A percentile compares a stretch with the other conserved stretches of the same genome.
These are phyloP conservation scores for Intellagama lesueurii DNA, from an alignment of 2,797 vertebrate genomes.

Conservation along the genomic window DNA sequence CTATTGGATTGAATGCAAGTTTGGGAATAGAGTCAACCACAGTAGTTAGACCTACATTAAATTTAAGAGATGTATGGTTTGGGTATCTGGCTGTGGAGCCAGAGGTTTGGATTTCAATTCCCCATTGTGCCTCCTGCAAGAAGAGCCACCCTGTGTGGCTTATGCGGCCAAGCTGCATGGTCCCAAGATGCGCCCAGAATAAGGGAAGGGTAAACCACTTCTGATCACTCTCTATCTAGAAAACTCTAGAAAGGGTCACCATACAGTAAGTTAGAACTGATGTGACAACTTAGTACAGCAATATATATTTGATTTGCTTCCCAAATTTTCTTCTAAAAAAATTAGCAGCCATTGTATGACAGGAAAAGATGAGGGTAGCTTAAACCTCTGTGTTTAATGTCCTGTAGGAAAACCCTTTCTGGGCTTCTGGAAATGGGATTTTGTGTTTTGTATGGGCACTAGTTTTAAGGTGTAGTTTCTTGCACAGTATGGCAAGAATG, in stretches of 20 bases:
- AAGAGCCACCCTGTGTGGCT: too few species aligned
- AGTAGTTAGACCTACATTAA: slow-evolving; percentile 6
- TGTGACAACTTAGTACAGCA: background rate
- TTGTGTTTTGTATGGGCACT: slow-evolving; percentile 1
- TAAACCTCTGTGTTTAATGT: background rate
- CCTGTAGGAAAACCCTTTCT: background rate
- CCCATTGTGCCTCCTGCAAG: too few species aligned
- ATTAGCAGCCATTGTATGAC: background rate
- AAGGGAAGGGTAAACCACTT: background rate
- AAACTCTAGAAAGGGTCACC: too few species aligned
- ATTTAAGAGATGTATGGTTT: background rate
- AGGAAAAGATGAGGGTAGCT: background rate
- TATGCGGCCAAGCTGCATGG: too few species aligned
- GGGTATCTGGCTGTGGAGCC: too few species aligned
- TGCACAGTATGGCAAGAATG: slow-evolving; percentile 36
- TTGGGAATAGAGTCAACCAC: background rate
- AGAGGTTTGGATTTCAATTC: too few species aligned
- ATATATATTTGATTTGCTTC: background rate
- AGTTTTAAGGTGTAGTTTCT: slow-evolving; percentile 1
- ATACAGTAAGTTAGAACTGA: too few species aligned
- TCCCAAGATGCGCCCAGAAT: background rate
- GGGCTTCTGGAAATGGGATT: slow-evolving; percentile 16
- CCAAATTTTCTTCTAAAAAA: background rate
- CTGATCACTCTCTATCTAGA: too few species aligned
- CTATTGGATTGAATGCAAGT: background rate